A percentile compares a stretch with the other conserved stretches of the same genome.
These are phyloP conservation scores for Palloptera scutellata DNA, from an alignment of 2,888 invertebrate genomes.

Conservation along the genomic window DNA sequence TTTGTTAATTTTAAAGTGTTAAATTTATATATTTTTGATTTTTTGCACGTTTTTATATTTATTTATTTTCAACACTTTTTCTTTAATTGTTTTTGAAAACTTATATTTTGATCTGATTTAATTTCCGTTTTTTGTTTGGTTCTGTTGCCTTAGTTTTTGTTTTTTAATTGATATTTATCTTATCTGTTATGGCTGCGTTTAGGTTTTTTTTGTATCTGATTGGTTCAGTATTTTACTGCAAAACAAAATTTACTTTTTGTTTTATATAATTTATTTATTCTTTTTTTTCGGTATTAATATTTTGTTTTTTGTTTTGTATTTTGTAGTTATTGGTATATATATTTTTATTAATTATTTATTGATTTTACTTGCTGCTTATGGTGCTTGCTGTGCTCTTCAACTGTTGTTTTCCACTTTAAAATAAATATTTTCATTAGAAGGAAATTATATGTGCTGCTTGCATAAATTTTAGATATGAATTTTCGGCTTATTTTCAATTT, in stretches of 20 bases:
- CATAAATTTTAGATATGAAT: too few species aligned
- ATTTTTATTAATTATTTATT: constrained; percentile 32
- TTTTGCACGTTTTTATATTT: not conserved
- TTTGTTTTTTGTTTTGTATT: constrained; percentile 28
- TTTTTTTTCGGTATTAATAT: constrained; percentile 27
- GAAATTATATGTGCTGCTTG: too few species aligned
- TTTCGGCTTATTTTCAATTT: too few species aligned
- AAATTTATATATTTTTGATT: not conserved
- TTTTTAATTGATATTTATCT: constrained; percentile 19
- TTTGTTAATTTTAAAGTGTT: not conserved
- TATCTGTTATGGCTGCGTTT: constrained; percentile 21
- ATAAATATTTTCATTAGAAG: too few species aligned
- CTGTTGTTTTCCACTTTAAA: constrained; percentile 1
- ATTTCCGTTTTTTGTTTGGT: constrained; percentile 20
- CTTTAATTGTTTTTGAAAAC: constrained; percentile 11
- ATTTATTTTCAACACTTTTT: not conserved
- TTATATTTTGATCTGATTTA: constrained; percentile 24
- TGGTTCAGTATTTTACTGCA: constrained; percentile 7
- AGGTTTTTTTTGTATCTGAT: constrained; percentile 9
- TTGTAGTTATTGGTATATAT: constrained; percentile 22
- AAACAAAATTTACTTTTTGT: constrained; percentile 13
- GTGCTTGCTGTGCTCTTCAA: constrained; percentile 36
- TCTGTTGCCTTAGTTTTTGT: constrained; percentile 10
- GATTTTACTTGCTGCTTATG: constrained; percentile 32
- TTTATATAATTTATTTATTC: constrained; percentile 16